phyloP scores from a whole-genome alignment of 2,113 vertebrate species.

The Vidua chalybeata region DNA sequence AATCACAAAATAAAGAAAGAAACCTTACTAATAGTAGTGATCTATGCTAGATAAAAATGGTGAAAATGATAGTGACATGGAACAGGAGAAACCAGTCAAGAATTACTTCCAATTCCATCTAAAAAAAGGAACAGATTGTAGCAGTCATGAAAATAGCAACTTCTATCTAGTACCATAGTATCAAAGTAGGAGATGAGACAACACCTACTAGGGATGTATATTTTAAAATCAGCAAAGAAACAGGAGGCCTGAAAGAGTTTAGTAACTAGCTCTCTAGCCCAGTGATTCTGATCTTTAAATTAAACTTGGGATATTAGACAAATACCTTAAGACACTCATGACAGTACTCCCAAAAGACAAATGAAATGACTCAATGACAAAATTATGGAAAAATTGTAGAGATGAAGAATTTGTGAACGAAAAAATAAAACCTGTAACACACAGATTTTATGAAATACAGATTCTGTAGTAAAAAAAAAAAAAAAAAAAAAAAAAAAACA shows the following conservation, averaged over 20 bases:
- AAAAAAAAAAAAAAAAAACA: background rate
- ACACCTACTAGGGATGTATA: background rate
- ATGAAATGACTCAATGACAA: background rate
- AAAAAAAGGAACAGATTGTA: background rate
- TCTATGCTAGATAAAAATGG: background rate
- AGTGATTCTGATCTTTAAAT: background rate
- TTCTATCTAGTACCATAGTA: background rate
- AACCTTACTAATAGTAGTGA: background rate
- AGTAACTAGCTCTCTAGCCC: background rate
- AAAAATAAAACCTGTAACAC: background rate
- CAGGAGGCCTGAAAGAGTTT: background rate
- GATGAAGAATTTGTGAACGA: background rate
- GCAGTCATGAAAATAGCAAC: background rate
- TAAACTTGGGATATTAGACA: background rate
- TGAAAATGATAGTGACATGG: background rate
- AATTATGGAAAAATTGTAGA: background rate
- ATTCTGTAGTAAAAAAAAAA: background rate
- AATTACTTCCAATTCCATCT: background rate
- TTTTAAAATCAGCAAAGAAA: background rate
- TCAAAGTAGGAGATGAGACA: background rate
- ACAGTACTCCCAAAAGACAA: constrained; percentile 7
- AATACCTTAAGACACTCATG: background rate
- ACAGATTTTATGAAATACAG: background rate
- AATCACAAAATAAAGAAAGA: background rate
- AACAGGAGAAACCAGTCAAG: background rate